Evolutionary conservation across 2,888 invertebrate genomes (phyloP).

Genomic region (Hydraecia micacea): DNA sequence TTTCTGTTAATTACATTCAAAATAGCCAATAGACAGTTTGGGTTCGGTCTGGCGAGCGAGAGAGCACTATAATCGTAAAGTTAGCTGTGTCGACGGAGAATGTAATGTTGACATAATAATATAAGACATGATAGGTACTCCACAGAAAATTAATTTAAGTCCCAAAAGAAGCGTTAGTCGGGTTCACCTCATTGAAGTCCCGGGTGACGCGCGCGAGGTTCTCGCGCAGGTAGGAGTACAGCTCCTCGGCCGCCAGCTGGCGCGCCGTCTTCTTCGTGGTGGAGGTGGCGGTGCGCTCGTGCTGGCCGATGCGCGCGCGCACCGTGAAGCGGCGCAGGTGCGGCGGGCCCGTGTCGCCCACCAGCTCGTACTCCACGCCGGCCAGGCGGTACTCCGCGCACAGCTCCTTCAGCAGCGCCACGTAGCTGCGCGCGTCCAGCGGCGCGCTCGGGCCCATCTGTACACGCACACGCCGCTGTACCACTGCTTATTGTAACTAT

Average conservation of each 20-base stretch:
- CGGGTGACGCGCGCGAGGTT: conserved; percentile 78
- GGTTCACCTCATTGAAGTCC: conserved; percentile 81
- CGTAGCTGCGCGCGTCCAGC: conserved; percentile 75
- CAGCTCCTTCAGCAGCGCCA: conserved; percentile 84
- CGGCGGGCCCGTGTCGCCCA: conserved; percentile 92
- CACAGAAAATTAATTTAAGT: not conserved
- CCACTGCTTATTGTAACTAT: too few relatives aligned
- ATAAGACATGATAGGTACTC: not conserved
- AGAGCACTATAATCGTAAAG: not conserved
- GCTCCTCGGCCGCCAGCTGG: conserved; percentile 90
- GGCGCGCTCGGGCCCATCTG: conserved; percentile 27
- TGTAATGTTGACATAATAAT: not conserved
- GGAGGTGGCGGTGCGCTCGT: conserved; percentile 89
- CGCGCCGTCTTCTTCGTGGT: conserved; percentile 92
- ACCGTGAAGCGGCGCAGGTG: conserved; percentile 92
- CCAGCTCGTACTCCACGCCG: conserved; percentile 87
- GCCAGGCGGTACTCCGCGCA: conserved; percentile 88
- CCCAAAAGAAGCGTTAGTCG: not conserved
- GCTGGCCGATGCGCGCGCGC: conserved; percentile 88
- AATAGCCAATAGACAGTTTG: not conserved
- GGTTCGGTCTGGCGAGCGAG: not conserved
- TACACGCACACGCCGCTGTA: not conserved
- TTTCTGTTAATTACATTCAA: not conserved
- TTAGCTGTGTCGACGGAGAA: not conserved
- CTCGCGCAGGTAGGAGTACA: conserved; percentile 81